These are phyloP conservation scores for Lordiphosa stackelbergi DNA, from an alignment of 1,140 invertebrate species.

Conservation along the genomic window DNA sequence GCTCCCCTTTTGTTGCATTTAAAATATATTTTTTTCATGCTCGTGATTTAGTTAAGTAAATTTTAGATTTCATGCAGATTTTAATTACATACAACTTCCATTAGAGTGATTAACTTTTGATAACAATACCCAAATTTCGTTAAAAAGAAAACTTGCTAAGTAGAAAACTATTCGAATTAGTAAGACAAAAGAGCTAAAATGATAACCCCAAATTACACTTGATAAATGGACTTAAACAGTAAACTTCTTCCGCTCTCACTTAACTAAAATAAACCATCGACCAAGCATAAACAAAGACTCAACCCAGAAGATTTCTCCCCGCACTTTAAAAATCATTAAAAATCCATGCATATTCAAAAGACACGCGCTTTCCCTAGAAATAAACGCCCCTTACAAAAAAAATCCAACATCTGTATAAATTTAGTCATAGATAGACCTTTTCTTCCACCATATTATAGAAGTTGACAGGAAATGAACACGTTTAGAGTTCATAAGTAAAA, in stretches of 20 bases:
- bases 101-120: no score
- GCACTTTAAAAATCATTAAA: slow-evolving; percentile 13
- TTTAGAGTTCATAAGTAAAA: slow-evolving; percentile 27
- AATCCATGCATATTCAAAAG: slow-evolving; percentile 37
- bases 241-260: not conserved
- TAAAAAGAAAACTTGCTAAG: no score
- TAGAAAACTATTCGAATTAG: not conserved
- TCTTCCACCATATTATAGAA: slow-evolving; percentile 9
- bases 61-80: no score
- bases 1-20: no score
- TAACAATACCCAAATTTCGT: no score
- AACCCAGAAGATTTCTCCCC: not conserved
- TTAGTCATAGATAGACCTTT: slow-evolving; percentile 31
- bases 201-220: slow-evolving; percentile 4
- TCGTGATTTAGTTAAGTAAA: no score
- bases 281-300: slow-evolving; percentile 1
- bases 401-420: slow-evolving; percentile 50
- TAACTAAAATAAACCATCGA: not conserved
- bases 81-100: no score
- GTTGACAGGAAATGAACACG: slow-evolving; percentile 55
- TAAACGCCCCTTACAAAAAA: slow-evolving; percentile 9
- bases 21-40: no score
- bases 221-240: slow-evolving; percentile 9
- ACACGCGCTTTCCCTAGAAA: not conserved
- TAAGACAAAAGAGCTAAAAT: not conserved